phyloP scores from a whole-genome alignment of 2,113 vertebrate genomes.

The Epinephelus cyanopodus region DNA sequence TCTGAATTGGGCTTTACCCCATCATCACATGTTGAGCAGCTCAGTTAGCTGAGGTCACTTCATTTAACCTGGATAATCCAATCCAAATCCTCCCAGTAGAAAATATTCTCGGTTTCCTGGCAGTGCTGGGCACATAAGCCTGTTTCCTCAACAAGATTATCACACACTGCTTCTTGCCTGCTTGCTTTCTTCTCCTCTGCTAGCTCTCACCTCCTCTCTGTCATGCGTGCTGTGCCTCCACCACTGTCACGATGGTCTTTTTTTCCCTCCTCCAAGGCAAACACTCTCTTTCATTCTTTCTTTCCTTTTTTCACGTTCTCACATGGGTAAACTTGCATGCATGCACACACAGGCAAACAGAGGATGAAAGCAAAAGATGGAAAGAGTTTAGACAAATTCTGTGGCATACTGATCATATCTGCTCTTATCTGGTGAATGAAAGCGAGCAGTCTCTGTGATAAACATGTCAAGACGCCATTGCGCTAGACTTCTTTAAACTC shows the following conservation, averaged over 20 bases:
- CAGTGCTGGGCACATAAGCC: slow-evolving; percentile 69
- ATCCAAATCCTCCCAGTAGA: slow-evolving; percentile 73
- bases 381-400: slow-evolving; percentile 57
- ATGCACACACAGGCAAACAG: slow-evolving; percentile 38
- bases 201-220: slow-evolving; percentile 44
- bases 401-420: slow-evolving; percentile 56
- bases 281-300: background rate
- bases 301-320: slow-evolving; percentile 33
- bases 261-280: slow-evolving; percentile 28
- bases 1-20: slow-evolving; percentile 57
- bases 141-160: slow-evolving; percentile 80
- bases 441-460: slow-evolving; percentile 47
- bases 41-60: slow-evolving; percentile 75
- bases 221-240: slow-evolving; percentile 21
- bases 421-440: slow-evolving; percentile 66
- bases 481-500: slow-evolving; percentile 31
- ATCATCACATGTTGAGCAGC: slow-evolving; percentile 73
- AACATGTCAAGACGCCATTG: slow-evolving; percentile 57
- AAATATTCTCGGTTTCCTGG: slow-evolving; percentile 78
- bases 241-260: slow-evolving; percentile 22
- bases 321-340: slow-evolving; percentile 42
- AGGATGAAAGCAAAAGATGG: slow-evolving; percentile 49
- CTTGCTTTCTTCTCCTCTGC: slow-evolving; percentile 54
- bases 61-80: slow-evolving; percentile 80
- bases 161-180: slow-evolving; percentile 63